phyloP scores from a whole-genome alignment of 2,797 vertebrate genomes.

The Betta splendens region DNA sequence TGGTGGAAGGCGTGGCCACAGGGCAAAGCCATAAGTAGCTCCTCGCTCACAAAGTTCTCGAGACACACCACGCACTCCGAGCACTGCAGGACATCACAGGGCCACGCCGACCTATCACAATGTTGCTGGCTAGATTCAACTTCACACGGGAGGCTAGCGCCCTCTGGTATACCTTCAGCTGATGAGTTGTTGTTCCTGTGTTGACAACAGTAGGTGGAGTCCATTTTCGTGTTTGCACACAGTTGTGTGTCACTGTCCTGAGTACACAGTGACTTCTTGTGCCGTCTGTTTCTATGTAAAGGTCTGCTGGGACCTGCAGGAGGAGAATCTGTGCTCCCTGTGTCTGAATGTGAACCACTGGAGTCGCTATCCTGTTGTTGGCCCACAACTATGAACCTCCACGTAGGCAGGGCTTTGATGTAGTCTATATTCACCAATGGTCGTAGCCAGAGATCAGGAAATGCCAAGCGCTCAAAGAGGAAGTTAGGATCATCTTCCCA shows the following conservation, averaged over 20 bases:
- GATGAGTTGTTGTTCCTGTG: slow-evolving; percentile 30
- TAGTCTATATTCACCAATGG: slow-evolving; percentile 94
- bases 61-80: slow-evolving; percentile 97
- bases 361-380: slow-evolving; percentile 53
- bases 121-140: slow-evolving; percentile 55
- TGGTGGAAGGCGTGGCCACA: slow-evolving; percentile 98
- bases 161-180: slow-evolving; percentile 50
- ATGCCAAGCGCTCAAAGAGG: slow-evolving; percentile 91
- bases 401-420: slow-evolving; percentile 91
- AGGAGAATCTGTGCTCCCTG: slow-evolving; percentile 9
- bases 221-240: neutral
- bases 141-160: slow-evolving; percentile 3
- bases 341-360: slow-evolving; percentile 30
- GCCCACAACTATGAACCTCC: slow-evolving; percentile 82
- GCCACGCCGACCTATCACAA: slow-evolving; percentile 90
- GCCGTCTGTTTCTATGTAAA: neutral
- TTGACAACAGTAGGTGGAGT: neutral
- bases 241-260: slow-evolving; percentile 7
- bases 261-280: neutral
- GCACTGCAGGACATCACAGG: slow-evolving; percentile 86
- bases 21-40: slow-evolving; percentile 92
- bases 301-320: neutral
- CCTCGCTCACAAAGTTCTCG: slow-evolving; percentile 89
- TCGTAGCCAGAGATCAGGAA: slow-evolving; percentile 96
- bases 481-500: slow-evolving; percentile 95